These are phyloP conservation scores for Pelusios castaneus DNA, from an alignment of 2,113 vertebrate genomes.

Conservation along the genomic window DNA sequence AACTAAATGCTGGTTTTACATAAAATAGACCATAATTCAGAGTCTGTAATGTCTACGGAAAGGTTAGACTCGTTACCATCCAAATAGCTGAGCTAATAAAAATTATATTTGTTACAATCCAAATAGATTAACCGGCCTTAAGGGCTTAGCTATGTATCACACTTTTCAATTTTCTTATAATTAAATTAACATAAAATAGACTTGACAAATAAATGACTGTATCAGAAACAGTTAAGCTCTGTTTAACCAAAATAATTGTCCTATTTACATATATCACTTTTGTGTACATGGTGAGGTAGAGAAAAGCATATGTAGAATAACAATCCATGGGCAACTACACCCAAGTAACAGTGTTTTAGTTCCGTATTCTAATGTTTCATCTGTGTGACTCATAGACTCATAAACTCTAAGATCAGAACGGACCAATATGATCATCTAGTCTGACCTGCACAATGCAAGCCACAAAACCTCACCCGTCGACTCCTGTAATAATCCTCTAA, in stretches of 20 bases:
- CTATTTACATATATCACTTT: constrained; percentile 66
- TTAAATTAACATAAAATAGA: constrained; percentile 84
- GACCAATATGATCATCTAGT: no score
- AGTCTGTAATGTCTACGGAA: constrained; percentile 79
- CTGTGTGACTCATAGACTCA: neutral
- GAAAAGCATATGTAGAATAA: constrained; percentile 5
- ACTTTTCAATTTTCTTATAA: constrained; percentile 84
- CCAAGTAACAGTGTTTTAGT: neutral
- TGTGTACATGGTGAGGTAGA: constrained; percentile 13
- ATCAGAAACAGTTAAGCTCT: constrained; percentile 80
- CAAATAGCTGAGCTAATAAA: constrained; percentile 84
- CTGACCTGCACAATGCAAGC: no score
- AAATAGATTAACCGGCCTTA: constrained; percentile 85
- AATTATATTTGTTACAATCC: constrained; percentile 86
- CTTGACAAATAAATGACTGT: constrained; percentile 81
- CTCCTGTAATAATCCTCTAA: no score
- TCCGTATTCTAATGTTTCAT: neutral
- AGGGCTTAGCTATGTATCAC: constrained; percentile 82
- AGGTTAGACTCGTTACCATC: constrained; percentile 83
- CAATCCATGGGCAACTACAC: neutral
- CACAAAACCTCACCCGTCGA: no score
- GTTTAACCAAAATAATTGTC: constrained; percentile 77
- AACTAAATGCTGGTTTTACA: constrained; percentile 78
- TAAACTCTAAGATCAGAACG: no score
- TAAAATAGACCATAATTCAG: constrained; percentile 82